Evolutionary conservation across 2,888 invertebrate genomes (phyloP).

Genomic region (Eupithecia centaureata): DNA sequence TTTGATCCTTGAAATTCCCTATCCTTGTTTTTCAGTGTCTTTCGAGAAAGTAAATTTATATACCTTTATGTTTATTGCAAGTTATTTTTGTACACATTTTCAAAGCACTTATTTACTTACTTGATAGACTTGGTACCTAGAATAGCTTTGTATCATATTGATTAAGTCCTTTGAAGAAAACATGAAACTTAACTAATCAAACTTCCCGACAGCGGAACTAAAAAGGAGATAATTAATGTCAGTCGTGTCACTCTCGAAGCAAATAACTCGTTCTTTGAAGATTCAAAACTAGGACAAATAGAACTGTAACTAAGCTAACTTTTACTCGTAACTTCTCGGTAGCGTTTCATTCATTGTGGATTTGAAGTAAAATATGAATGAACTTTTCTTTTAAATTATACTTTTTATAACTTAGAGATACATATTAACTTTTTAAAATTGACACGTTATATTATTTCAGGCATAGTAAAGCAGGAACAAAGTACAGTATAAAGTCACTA

Average conservation of each 20-base stretch:
- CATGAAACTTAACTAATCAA: slow-evolving; percentile 4
- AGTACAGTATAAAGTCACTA: no score
- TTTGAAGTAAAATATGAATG: neutral
- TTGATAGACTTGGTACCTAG: neutral
- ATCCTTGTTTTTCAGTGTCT: neutral
- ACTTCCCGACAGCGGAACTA: neutral
- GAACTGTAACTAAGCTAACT: slow-evolving; percentile 11
- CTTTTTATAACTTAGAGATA: no score
- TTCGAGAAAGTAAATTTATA: neutral
- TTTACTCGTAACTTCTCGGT: neutral
- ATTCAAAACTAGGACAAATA: slow-evolving; percentile 12
- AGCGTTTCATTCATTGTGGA: neutral
- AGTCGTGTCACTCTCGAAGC: slow-evolving; percentile 36
- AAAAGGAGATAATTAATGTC: slow-evolving; percentile 42
- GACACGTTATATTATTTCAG: no score
- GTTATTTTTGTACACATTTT: no score
- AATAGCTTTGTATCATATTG: neutral
- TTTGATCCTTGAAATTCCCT: neutral
- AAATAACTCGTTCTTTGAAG: slow-evolving; percentile 26
- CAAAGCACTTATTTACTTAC: no score
- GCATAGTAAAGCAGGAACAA: no score
- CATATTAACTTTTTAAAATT: no score
- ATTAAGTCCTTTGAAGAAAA: neutral
- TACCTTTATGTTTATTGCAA: neutral
- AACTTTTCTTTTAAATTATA: neutral